Percentiles rank a stretch among this genome's conserved stretches.
Evolutionary conservation across 2,113 vertebrate genomes (phyloP).

Genomic region (Porphyrio hochstetteri): DNA sequence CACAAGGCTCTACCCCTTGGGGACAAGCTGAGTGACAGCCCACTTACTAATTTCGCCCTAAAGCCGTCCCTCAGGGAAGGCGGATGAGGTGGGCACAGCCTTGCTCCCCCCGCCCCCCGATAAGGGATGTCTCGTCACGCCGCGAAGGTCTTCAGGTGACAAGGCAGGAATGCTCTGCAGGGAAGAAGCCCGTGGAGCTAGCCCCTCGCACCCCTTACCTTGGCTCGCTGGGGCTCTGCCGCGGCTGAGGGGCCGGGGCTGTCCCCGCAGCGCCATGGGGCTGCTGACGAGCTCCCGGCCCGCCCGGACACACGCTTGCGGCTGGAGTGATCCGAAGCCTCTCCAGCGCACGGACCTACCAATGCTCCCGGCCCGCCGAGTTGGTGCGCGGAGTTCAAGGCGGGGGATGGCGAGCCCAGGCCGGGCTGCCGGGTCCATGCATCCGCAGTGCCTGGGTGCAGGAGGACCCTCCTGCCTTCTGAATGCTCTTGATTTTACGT

Average conservation of each 20-base stretch:
- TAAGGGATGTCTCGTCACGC: background rate
- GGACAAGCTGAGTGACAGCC: background rate
- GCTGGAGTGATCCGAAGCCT: background rate
- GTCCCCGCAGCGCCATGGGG: background rate
- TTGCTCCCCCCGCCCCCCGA: background rate
- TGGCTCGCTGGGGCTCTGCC: background rate
- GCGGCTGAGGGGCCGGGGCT: background rate
- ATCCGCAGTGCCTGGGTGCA: too few species aligned
- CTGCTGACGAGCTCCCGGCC: background rate
- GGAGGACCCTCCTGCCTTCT: background rate
- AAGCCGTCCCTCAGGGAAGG: background rate
- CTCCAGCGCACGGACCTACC: background rate
- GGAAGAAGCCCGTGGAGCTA: background rate
- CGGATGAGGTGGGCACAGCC: background rate
- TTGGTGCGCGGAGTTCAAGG: background rate
- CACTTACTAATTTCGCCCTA: background rate
- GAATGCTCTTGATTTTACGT: background rate
- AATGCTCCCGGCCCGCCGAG: too few species aligned
- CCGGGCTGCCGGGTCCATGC: background rate
- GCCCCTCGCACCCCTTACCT: background rate
- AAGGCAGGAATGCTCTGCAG: too few species aligned
- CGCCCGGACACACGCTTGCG: background rate
- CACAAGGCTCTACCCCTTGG: background rate
- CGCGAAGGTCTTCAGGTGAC: background rate
- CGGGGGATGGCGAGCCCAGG: background rate